Evolutionary conservation across 2,797 vertebrate genomes (phyloP).

Genomic region (Enteromius paludinosus): DNA sequence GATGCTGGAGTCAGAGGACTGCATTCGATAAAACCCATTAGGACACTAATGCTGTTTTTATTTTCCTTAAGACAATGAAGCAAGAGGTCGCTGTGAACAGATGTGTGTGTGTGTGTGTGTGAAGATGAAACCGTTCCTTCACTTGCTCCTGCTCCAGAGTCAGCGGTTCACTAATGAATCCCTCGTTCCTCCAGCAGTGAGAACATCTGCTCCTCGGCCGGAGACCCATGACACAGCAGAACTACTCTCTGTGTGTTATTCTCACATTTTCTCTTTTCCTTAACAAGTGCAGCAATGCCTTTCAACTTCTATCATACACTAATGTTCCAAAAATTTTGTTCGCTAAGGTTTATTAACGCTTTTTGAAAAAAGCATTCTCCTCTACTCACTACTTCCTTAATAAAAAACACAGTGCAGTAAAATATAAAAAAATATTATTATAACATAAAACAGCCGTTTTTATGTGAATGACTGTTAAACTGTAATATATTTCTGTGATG

Average conservation of each 20-base stretch:
- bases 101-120: not conserved
- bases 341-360: not conserved
- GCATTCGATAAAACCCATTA: not conserved
- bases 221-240: conserved; percentile 14
- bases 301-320: not conserved
- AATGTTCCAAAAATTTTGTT: not conserved
- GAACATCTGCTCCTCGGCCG: conserved; percentile 35
- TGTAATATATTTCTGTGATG: not conserved
- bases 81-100: conserved; percentile 1
- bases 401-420: not conserved
- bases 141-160: not conserved
- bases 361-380: not conserved
- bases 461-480: not conserved
- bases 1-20: not conserved
- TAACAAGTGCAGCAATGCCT: not conserved
- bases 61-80: conserved; percentile 2
- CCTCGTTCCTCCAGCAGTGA: conserved; percentile 2
- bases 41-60: not conserved
- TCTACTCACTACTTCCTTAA: not conserved
- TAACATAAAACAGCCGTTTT: not conserved
- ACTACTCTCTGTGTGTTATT: not conserved
- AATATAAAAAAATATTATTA: not conserved
- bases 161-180: conserved; percentile 14
- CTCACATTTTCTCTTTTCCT: not conserved
- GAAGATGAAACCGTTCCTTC: not conserved